Evolutionary conservation across 2,113 vertebrate genomes (phyloP).

Genomic region (Stercorarius parasiticus): DNA sequence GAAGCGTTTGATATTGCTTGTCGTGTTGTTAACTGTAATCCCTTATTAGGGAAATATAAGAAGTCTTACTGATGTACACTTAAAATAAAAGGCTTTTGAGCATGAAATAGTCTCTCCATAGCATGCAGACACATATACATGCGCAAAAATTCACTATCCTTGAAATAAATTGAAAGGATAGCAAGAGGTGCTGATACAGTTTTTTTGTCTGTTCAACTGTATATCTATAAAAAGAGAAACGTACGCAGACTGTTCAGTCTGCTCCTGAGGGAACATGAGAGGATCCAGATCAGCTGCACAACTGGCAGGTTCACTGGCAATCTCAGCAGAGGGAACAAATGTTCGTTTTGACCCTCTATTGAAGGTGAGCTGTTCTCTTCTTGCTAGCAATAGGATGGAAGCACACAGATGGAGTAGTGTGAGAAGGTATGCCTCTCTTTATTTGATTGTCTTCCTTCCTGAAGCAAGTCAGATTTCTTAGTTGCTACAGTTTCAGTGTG

Average conservation of each 20-base stretch:
- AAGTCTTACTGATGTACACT: not conserved
- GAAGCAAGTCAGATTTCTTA: not conserved
- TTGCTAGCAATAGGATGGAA: not conserved
- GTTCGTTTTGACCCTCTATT: not conserved
- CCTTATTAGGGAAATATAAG: not conserved
- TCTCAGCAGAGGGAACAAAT: constrained; percentile 17
- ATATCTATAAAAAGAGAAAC: constrained; percentile 25
- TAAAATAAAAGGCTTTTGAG: not conserved
- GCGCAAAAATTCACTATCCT: not conserved
- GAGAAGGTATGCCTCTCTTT: not conserved
- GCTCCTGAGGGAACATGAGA: constrained; percentile 17
- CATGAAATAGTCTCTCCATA: not conserved
- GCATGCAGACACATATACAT: not conserved
- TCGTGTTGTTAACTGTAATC: not conserved
- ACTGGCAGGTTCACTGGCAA: constrained; percentile 5
- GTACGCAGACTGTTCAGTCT: not conserved
- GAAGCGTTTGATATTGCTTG: not conserved
- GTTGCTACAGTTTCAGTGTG: not conserved
- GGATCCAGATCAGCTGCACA: constrained; percentile 16
- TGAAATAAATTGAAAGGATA: not conserved
- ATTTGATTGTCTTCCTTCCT: not conserved
- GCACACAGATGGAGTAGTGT: not conserved
- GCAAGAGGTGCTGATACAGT: not conserved
- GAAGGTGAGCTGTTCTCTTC: not conserved
- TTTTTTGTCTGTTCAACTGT: not conserved